A percentile compares a stretch with the other conserved stretches of the same genome.
Conservation (phyloP, 2,888 invertebrate species). For the Metallyticus violacea region DNA sequence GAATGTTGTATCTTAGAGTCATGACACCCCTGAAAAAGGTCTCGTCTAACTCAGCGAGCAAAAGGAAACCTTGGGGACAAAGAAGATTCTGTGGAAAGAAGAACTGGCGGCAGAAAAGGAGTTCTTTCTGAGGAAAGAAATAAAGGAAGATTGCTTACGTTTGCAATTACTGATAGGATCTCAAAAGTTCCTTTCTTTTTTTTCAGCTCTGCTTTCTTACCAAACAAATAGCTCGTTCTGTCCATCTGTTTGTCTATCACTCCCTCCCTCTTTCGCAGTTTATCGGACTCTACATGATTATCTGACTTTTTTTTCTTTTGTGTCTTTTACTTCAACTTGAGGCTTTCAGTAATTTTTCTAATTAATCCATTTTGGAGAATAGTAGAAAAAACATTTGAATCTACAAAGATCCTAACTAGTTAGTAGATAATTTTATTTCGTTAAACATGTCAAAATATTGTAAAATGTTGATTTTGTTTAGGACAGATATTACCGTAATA, state of each 20-base stretch:
- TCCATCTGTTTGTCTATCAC: background rate
- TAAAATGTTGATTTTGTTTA: too few relatives aligned
- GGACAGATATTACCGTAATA: too few relatives aligned
- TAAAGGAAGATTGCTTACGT: slow-evolving; percentile 28
- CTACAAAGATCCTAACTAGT: too few relatives aligned
- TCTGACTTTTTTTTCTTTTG: too few relatives aligned
- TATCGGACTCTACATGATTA: too few relatives aligned
- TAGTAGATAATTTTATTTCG: too few relatives aligned
- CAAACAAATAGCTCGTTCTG: background rate
- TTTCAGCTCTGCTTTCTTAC: background rate
- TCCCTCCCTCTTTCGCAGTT: background rate
- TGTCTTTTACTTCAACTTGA: too few relatives aligned
- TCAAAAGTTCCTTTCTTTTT: background rate
- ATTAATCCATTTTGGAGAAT: too few relatives aligned
- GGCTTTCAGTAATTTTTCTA: too few relatives aligned
- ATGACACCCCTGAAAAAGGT: background rate
- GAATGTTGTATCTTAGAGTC: too few relatives aligned
- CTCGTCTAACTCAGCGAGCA: background rate
- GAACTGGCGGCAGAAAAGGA: background rate
- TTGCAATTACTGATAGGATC: slow-evolving; percentile 22
- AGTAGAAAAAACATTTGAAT: too few relatives aligned
- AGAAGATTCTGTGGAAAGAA: background rate
- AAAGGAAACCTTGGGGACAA: slow-evolving; percentile 6
- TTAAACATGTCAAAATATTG: too few relatives aligned
- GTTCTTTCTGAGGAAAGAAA: background rate